Evolutionary conservation across 1,140 invertebrate species (phyloP), one percentile per base, ranked within the genome.

Genomic region (Ceratosolen fusciceps): DNA sequence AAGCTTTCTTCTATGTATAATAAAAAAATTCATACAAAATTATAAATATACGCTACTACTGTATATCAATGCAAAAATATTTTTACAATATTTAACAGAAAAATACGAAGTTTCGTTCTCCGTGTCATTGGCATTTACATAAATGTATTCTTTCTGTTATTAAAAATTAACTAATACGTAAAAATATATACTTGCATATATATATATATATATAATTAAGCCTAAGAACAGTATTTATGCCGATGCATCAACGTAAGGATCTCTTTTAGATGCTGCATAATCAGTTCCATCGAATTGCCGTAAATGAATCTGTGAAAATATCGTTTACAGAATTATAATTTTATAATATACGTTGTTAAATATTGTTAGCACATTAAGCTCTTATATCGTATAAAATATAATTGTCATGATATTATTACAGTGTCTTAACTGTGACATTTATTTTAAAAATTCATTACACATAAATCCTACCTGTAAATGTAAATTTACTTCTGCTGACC

Each of bases 401-500:
- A n/a, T n/a, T n/a, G n/a, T n/a, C n/a, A n/a, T n/a, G n/a, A n/a
- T n/a, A n/a, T n/a, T n/a, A n/a, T n/a, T n/a, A n/a, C n/a, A n/a
- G n/a, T n/a, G n/a, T n/a, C n/a, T n/a, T n/a, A n/a, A n/a, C n/a
- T n/a, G n/a, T n/a, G n/a, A n/a, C n/a, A n/a, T n/a, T n/a, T n/a
- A n/a, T n/a, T n/a, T n/a, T n/a, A n/a, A n/a, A n/a, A n/a, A n/a
- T n/a, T n/a, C n/a, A n/a, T n/a, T n/a, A n/a, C n/a, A n/a, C n/a
- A n/a, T n/a, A 24, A 49, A 16, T 24, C 39, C 47, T 92, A 97
- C 96, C 92, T 96, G 93, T 86, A 98, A 92, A 92, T 97, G 96
- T 74, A 98, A 91, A 91, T 97, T 97, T 29, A 98, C 96, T 92
- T 98, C 96, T 84, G 95, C 95, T 88, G 94, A 94, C 87, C 96